Conservation (phyloP, 2,888 invertebrate species). For the Calephelis perditalis region DNA sequence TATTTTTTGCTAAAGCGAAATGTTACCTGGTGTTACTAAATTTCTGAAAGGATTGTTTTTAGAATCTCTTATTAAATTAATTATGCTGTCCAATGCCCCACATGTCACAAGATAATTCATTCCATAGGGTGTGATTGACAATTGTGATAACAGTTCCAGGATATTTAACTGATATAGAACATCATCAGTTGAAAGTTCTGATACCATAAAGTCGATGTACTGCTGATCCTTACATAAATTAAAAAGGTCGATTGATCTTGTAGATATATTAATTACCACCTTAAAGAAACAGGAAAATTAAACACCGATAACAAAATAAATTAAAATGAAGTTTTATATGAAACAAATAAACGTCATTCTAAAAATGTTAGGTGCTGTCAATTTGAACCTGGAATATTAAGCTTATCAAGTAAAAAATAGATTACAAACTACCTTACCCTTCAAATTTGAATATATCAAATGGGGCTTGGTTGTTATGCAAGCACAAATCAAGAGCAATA, state of each 20-base stretch:
- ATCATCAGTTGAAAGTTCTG: slow-evolving; percentile 84
- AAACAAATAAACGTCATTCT: too few relatives aligned
- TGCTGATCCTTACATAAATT: slow-evolving; percentile 78
- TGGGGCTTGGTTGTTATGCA: too few relatives aligned
- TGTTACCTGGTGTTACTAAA: slow-evolving; percentile 83
- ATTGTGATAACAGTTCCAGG: slow-evolving; percentile 85
- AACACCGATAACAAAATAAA: too few relatives aligned
- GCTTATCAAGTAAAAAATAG: too few relatives aligned
- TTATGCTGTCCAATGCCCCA: slow-evolving; percentile 81
- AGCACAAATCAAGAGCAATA: too few relatives aligned
- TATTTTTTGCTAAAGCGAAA: background rate
- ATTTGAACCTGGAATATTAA: too few relatives aligned
- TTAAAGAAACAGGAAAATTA: slow-evolving; percentile 42
- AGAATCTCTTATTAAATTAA: slow-evolving; percentile 77
- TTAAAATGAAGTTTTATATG: too few relatives aligned
- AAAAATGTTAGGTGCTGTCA: too few relatives aligned
- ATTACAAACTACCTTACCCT: too few relatives aligned
- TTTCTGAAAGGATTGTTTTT: slow-evolving; percentile 80
- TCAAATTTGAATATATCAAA: too few relatives aligned
- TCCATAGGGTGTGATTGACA: slow-evolving; percentile 85
- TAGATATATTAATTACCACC: slow-evolving; percentile 81
- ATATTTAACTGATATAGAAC: slow-evolving; percentile 88
- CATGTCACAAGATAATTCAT: slow-evolving; percentile 83
- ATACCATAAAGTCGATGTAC: slow-evolving; percentile 81
- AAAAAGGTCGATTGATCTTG: slow-evolving; percentile 78